Evolutionary conservation across 2,888 invertebrate species (phyloP).

Genomic region (Leptopilina drosophilae): DNA sequence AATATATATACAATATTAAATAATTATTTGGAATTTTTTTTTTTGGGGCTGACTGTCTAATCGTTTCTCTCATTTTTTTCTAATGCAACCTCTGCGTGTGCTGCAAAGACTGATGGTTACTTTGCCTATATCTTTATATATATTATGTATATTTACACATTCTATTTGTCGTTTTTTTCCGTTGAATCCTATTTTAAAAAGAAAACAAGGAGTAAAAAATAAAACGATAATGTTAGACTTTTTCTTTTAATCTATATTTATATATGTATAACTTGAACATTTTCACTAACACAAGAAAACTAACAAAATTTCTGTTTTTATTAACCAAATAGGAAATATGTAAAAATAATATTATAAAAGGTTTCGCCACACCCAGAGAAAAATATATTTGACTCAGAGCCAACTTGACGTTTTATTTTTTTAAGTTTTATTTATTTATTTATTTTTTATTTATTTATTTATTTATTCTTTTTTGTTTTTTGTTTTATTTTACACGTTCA

Average conservation of each 20-base stretch:
- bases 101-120: constrained; percentile 42
- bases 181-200: neutral
- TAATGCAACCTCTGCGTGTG: constrained; percentile 48
- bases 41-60: constrained; percentile 63
- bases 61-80: constrained; percentile 59
- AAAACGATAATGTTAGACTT: neutral
- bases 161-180: neutral
- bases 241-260: neutral
- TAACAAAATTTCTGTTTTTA: neutral
- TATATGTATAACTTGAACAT: no score
- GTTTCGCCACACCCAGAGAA: no score
- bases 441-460: no score
- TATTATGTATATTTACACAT: constrained; percentile 11
- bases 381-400: no score
- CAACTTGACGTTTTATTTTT: no score
- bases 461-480: no score
- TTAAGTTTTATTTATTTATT: no score
- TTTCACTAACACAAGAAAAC: neutral
- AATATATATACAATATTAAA: constrained; percentile 36
- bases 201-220: no score
- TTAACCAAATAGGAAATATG: neutral
- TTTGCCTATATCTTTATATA: constrained; percentile 2
- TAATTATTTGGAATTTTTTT: constrained; percentile 66
- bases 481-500: no score
- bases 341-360: neutral